Percentiles rank a stretch among this genome's conserved stretches.
Evolutionary conservation across 2,797 vertebrate genomes (phyloP).

Genomic region (Crocidura indochinensis): DNA sequence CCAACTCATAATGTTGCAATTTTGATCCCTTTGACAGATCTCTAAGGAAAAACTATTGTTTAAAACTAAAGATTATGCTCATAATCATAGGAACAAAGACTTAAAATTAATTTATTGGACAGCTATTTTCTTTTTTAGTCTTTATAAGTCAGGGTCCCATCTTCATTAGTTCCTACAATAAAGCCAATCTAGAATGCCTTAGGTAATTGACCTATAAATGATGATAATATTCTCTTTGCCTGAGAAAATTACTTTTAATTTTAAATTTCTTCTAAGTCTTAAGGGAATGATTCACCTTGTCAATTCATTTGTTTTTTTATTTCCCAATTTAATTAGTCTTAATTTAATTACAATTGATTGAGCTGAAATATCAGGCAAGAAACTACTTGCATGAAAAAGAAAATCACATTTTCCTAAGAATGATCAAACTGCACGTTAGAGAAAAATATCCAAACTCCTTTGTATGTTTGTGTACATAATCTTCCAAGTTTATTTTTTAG

Average conservation of each 20-base stretch:
- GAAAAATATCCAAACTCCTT: slow-evolving; percentile 48
- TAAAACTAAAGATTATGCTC: slow-evolving; percentile 49
- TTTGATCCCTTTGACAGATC: neutral
- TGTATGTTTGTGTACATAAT: neutral
- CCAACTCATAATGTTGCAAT: neutral
- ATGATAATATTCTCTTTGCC: slow-evolving; percentile 75
- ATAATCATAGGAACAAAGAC: slow-evolving; percentile 63
- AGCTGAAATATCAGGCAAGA: slow-evolving; percentile 75
- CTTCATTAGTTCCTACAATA: slow-evolving; percentile 70
- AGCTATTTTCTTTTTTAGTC: slow-evolving; percentile 36
- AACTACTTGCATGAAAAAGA: slow-evolving; percentile 43
- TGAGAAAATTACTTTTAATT: slow-evolving; percentile 81
- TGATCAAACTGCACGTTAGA: slow-evolving; percentile 30
- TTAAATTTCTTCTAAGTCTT: slow-evolving; percentile 76
- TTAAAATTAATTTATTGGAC: slow-evolving; percentile 62
- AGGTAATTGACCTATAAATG: slow-evolving; percentile 78
- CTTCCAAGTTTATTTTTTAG: slow-evolving; percentile 11
- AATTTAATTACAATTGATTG: slow-evolving; percentile 83
- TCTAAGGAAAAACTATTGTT: slow-evolving; percentile 33
- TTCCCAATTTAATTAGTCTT: slow-evolving; percentile 84
- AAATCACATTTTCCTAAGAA: slow-evolving; percentile 56
- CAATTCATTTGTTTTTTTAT: slow-evolving; percentile 81
- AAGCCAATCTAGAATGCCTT: slow-evolving; percentile 67
- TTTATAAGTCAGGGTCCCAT: neutral
- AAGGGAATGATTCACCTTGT: slow-evolving; percentile 75